These are phyloP conservation scores for Molorchus minor DNA, from an alignment of 2,888 invertebrate genomes.

Conservation along the genomic window DNA sequence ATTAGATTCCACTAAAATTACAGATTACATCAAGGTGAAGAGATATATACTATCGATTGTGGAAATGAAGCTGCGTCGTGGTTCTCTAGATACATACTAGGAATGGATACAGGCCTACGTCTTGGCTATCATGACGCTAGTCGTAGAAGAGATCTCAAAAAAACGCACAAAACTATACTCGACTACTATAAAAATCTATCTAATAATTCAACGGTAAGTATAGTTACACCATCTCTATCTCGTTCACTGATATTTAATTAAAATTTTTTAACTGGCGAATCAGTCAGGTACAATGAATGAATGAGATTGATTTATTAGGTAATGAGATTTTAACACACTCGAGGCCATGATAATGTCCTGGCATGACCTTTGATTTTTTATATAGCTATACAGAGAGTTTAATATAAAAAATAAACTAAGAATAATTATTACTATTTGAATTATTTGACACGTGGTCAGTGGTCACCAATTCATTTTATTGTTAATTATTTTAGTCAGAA, in stretches of 20 bases:
- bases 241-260: too few relatives aligned
- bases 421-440: too few relatives aligned
- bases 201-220: conserved; percentile 52
- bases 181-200: conserved; percentile 52
- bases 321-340: neutral
- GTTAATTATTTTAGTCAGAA: too few relatives aligned
- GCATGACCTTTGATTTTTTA: too few relatives aligned
- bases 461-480: too few relatives aligned
- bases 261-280: neutral
- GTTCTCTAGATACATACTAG: conserved; percentile 65
- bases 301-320: neutral
- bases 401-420: too few relatives aligned
- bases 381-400: too few relatives aligned
- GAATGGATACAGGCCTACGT: conserved; percentile 53
- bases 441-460: too few relatives aligned
- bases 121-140: conserved; percentile 57
- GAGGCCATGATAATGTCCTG: too few relatives aligned
- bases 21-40: conserved; percentile 51
- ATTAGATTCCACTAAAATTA: conserved; percentile 1
- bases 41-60: conserved; percentile 68
- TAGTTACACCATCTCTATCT: too few relatives aligned
- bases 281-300: too few relatives aligned
- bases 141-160: conserved; percentile 47
- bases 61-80: conserved; percentile 70
- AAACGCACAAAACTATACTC: conserved; percentile 45